Conservation (phyloP, 1,140 invertebrate species). For the Polyergus mexicanus region DNA sequence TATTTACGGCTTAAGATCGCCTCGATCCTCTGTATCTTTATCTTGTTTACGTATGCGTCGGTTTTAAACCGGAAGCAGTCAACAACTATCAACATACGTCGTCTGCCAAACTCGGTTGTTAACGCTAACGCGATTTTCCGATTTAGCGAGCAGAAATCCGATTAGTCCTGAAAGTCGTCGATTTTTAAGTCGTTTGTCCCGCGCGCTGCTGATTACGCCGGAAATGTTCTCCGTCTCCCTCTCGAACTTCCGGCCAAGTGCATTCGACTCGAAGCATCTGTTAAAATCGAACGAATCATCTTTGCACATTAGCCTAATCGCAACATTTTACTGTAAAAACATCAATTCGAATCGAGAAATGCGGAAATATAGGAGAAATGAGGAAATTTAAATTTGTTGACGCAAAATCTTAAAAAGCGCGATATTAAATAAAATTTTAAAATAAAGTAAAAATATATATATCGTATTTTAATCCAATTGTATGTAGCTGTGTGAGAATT, state of each 20-base stretch:
- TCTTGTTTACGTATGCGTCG: constrained; percentile 21
- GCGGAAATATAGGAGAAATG: not conserved
- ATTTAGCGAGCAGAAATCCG: constrained; percentile 70
- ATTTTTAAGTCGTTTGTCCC: constrained; percentile 43
- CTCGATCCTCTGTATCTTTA: not conserved
- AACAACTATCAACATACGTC: constrained; percentile 31
- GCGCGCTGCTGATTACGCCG: constrained; percentile 20
- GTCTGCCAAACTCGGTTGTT: constrained; percentile 70
- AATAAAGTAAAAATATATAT: not conserved
- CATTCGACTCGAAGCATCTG: not conserved
- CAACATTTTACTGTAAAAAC: not conserved
- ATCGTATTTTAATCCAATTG: not conserved
- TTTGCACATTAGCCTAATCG: not conserved
- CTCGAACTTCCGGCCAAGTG: not conserved
- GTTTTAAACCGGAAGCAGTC: constrained; percentile 20
- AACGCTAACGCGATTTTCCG: constrained; percentile 71
- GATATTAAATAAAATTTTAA: not conserved
- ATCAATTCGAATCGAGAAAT: not conserved
- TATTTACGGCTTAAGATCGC: not conserved
- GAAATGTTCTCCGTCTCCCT: not conserved
- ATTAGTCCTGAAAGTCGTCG: constrained; percentile 61
- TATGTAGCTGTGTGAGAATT: not conserved
- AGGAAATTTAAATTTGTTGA: not conserved
- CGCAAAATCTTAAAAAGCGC: not conserved
- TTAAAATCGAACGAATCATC: not conserved